Evolutionary conservation across 2,888 invertebrate genomes (phyloP), one percentile per base, ranked within the genome.

Genomic region (Drosophila limbata): DNA sequence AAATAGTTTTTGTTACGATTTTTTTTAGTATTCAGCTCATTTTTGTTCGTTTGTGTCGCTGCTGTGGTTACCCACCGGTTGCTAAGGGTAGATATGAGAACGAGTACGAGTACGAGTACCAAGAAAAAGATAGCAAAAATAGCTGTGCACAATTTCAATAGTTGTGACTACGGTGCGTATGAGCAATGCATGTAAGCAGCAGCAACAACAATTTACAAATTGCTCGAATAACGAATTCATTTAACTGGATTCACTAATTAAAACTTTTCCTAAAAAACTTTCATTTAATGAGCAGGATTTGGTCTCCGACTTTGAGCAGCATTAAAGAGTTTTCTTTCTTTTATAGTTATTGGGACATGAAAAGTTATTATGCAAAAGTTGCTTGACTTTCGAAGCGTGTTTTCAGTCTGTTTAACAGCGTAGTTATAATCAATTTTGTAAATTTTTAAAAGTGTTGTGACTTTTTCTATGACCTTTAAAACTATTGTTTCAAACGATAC

Each of bases 51-150:
- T 17, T 45, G 35, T 63, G 60, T 19, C 31, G 52, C 21, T 59
- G 72, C 62, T 69, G 66, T 67, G 63, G 78, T 63, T 67, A 40
- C 25, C 63, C 70, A 74, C 64, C 63, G 62, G 84, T 84, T 84
- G 84, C 84, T 87, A 87, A 76, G 88, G 82, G 87, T 77, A 72
- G 60, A 73, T 68, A 73, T 69, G 60, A 68, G 57, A 52, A 40
- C 11, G 45, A 47, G 15, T 35, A 13, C 28, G 69, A 74, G 25
- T 25, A 25, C 25, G 25, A 25, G 66, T 63, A 64, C 48, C 57
- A 37, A 56, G 56, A 63, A 65, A 65, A 50, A 67, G 50, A 66
- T 60, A 61, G 57, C 50, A 42, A 61, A 67, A 57, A 66, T 65
- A 63, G 52, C 68, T 21, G 44, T 48, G 57, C 51, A 50, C 47